Base-by-base conservation (phyloP, 2,888 invertebrate species). In the Drosophila helvetica region DNA sequence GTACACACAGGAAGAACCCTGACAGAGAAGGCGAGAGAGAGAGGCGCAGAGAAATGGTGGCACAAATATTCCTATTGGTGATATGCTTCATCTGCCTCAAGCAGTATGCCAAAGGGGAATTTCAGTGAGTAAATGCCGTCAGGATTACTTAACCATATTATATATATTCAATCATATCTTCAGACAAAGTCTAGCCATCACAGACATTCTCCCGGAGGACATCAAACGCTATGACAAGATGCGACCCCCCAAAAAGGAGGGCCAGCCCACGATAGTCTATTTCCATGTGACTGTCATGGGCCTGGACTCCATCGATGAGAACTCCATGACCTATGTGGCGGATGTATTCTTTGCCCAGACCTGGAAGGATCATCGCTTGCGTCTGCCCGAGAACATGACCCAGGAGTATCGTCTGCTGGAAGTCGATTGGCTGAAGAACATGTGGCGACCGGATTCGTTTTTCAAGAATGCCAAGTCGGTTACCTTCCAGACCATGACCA, bases 211-310 rank as follows among this genome's bases (percentile, higher is more conserved):
- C 69, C 97, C 97, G 0, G 96, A 96, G 90, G 96, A 97, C 91
- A 96, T 96, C 9, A 96, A 96, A 75, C 94, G 95, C 74, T 98
- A 98, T 91, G 98, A 98, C 92, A 98, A 98, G 93, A 98, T 98
- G 97, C 93, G 97, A 53, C 98, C 98, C 0, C 98, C 98, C 1
- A 97, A 97, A 92, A 96, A 96, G 91, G 96, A 96, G 89, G 97
- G 96, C 17, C 95, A 96, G 88, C 96, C 98, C 0, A 98, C 98
- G 1, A 95, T 95, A 8, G 98, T 98, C 33, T 95, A 95, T 91
- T 98, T 98, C 92, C 98, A 98, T 90, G 97, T 98, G 42, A 98
- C 98, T 0, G 98, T 98, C 45, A 97, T 98, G 97, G 98, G 98
- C 0, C 93, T 98, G 75, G 98, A 98, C 92, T 98, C 98, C 45